Percentiles rank a stretch among this genome's conserved stretches.
Conservation (phyloP, 1,140 invertebrate genomes). For the Drosophila baimaii region DNA sequence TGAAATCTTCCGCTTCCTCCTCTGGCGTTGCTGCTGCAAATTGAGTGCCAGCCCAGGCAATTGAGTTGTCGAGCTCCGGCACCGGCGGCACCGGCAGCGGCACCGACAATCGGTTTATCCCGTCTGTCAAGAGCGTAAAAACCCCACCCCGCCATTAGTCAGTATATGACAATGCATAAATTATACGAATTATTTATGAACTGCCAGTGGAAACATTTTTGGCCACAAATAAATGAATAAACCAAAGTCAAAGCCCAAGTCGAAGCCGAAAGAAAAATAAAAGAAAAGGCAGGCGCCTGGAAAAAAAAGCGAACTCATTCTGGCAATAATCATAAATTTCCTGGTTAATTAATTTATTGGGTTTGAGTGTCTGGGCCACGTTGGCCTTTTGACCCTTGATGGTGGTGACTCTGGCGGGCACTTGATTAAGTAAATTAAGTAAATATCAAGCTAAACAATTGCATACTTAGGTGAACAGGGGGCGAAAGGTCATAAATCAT, state of each 20-base stretch:
- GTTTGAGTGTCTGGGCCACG: slow-evolving; percentile 16
- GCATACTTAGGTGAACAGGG: slow-evolving; percentile 28
- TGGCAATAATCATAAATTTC: slow-evolving; percentile 69
- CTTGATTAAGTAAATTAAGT: slow-evolving; percentile 36
- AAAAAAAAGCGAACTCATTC: slow-evolving; percentile 36
- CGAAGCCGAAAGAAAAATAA: slow-evolving; percentile 21
- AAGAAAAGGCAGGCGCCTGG: slow-evolving; percentile 23
- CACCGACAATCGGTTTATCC: slow-evolving; percentile 55
- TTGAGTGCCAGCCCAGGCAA: slow-evolving; percentile 47
- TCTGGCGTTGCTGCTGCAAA: slow-evolving; percentile 22
- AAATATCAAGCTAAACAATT: slow-evolving; percentile 29
- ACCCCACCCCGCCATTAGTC: slow-evolving; percentile 35
- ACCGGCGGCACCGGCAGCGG: slow-evolving; percentile 5
- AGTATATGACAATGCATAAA: slow-evolving; percentile 75
- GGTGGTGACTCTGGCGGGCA: not conserved
- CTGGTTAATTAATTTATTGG: slow-evolving; percentile 67
- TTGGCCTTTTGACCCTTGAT: slow-evolving; percentile 11
- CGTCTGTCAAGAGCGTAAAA: slow-evolving; percentile 48
- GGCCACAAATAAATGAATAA: slow-evolving; percentile 57
- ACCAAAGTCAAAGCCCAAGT: slow-evolving; percentile 9
- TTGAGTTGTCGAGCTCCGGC: slow-evolving; percentile 31
- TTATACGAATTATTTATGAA: slow-evolving; percentile 67
- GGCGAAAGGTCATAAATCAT: slow-evolving; percentile 27
- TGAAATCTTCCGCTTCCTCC: slow-evolving; percentile 36
- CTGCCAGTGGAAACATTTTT: slow-evolving; percentile 16